Base-by-base conservation (phyloP, 2,888 invertebrate species). In the Strigamia maritima region DNA sequence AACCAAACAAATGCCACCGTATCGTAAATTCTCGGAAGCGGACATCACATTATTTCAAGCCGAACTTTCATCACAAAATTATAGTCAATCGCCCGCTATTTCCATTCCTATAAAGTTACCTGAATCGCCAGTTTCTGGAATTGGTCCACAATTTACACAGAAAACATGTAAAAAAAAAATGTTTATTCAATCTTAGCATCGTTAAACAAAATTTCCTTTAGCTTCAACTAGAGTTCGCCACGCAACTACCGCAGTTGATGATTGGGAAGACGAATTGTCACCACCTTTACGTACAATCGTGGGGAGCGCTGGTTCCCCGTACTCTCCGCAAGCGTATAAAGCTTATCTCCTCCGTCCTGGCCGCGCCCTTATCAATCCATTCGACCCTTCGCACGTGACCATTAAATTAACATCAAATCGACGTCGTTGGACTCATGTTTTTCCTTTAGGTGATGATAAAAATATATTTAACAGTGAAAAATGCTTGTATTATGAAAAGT, bases 371-470 rank as follows among this genome's bases (percentile, higher is more conserved):
- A 97, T 99, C 83, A 98, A 99, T 87, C 99, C 99, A 0, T 99
- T 99, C 86, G 97, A 97, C 86, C 98, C 98, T 0, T 97, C 97
- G 0, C 95, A 97, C 85, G 96, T 98, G 79, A 95, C 96, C 40
- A 96, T 97, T 82, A 97, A 97, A 86, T 88, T 97, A 75, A 98
- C 97, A 0, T 97, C 97, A 78, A 97, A 97, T 86, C 89, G 98
- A 76, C 88, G 98, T 40, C 90, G 98, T 79, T 99, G 99, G 99
- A 97, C 97, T 0, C 98, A 99, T 86, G 98, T 98, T 83, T 99
- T 99, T 86, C 98, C 98, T 1, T 94, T 94, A 89, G 92, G 92
- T 91, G 83, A 79, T 24, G 35, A 75, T 22, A 7, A 28, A 74
- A 28, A 74, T 74, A 28, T 28, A 3, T 74, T 74, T 16, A 4